Base-by-base conservation (phyloP, 37 sponge, comb jelly and placozoan species). In the Dysidea cf. avara region DNA sequence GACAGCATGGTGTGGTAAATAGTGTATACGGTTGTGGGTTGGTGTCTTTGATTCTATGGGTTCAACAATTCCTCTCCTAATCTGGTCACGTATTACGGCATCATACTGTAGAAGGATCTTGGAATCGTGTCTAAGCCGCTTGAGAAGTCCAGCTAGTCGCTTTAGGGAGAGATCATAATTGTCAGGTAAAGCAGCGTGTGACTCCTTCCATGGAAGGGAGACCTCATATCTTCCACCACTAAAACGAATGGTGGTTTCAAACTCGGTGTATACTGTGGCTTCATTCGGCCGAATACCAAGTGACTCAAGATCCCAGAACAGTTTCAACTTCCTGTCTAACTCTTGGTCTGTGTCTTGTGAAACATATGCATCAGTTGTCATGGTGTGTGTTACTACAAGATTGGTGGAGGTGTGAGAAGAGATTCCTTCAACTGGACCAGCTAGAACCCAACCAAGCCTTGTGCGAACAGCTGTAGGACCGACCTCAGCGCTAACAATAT, bases 381-480 rank as follows among this genome's bases (percentile, higher is more conserved):
- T n/a, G n/a, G n/a, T n/a, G n/a, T 76, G 71, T 14, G 83, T 68
- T n/a, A 33, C 22, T 25, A 24, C 43, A 2, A 72, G 21, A 29
- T 81, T 80, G 14, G 56, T 57, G 2, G 67, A 7, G 34, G 68
- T 65, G 46, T 58, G 62, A 2, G 39, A 22, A 0, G 56, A 34
- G 6, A 31, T 52, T 1, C 37, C 31, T 0, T 38, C 24, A 28
- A 66, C 52, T 31, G 65, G 83, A 24, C 84, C 77, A 16, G 77
- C 69, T 56, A 83, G 47, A 18, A 83, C 76, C 84, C 84, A 76
- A 24, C 77, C 77, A 31, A 83, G 37, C 28, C 70, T 76, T 24
- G 77, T 75, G 25, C 76, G 84, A 25, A 83, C 33, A 1, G 77
- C 77, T 31, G 56, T 52, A 22, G 77, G 77, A 21, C 84, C 84